These are phyloP conservation scores for Ptilonorhynchus violaceus DNA, from an alignment of 2,113 vertebrate species.

Conservation along the genomic window DNA sequence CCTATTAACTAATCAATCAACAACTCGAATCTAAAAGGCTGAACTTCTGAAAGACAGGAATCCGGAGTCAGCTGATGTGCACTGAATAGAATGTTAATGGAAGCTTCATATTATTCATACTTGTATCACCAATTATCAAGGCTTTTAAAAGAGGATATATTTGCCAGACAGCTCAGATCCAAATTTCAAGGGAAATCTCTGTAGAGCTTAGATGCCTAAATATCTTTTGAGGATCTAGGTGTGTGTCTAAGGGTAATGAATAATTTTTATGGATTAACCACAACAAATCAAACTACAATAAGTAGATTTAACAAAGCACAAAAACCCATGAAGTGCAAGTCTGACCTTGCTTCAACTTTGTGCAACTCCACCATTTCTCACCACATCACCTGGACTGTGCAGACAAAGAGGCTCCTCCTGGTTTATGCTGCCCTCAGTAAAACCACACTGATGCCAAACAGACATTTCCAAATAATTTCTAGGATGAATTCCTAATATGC, in stretches of 20 bases:
- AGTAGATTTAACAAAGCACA: slow-evolving; percentile 17
- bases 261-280: slow-evolving; percentile 14
- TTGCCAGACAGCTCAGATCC: slow-evolving; percentile 17
- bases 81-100: slow-evolving; percentile 50
- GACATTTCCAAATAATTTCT: background rate
- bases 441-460: background rate
- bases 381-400: background rate
- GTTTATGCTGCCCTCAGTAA: slow-evolving; percentile 6
- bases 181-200: slow-evolving; percentile 14
- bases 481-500: slow-evolving; percentile 1
- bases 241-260: background rate
- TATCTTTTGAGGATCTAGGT: background rate
- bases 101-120: slow-evolving; percentile 22
- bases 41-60: slow-evolving; percentile 12
- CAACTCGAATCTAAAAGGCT: background rate
- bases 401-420: slow-evolving; percentile 22
- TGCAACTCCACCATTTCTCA: background rate
- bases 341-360: slow-evolving; percentile 15
- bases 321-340: background rate
- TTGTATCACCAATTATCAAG: slow-evolving; percentile 51
- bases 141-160: slow-evolving; percentile 34
- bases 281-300: background rate
- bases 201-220: background rate
- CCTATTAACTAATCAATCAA: slow-evolving; percentile 17
- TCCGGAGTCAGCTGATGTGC: slow-evolving; percentile 22